Evolutionary conservation across 2,888 invertebrate species (phyloP), one percentile per base, ranked within the genome.

Genomic region (Marronus borbonicus): DNA sequence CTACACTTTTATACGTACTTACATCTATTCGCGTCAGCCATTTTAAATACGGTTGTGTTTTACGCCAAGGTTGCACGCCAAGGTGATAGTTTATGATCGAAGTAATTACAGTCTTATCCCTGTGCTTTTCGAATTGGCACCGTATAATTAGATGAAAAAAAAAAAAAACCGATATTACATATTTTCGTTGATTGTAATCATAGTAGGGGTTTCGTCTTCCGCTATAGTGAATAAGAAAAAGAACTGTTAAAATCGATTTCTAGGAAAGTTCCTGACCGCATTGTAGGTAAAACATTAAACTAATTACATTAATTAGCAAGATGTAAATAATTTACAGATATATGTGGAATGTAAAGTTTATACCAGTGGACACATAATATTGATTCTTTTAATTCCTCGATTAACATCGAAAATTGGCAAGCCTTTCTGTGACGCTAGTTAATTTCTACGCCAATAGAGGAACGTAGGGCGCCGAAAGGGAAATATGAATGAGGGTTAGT

Each of bases 141-240:
- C 60, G 20, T 60, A 60, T 24, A 60, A 60, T 60, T 60, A 60
- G 28, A 60, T 24, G 8, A 28, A n/a, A 60, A 24, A 60, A 60
- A 60, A 60, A 28, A 17, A 17, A 17, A 17, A n/a, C n/a, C 12
- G 20, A 28, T 60, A 28, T 60, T 24, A 55, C 14, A 1, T 44
- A 44, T 44, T 44, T 44, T 44, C 44, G 44, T 10, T 44, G 44
- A 44, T 44, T 44, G 44, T 44, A 44, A 44, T 44, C 44, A 2
- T 44, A 44, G 44, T 10, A 44, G 44, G 44, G 44, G 44, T 44
- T 44, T n/a, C 20, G n/a, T 3, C n/a, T 55, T n/a, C 55, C 55
- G n/a, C 14, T 20, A 7, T 55, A n/a, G 3, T 55, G 1, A 1
- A 1, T n/a, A 55, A 3, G 14, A 17, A 55, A 5, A 17, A 55